A percentile compares a stretch with the other conserved stretches of the same genome.
phyloP scores from a whole-genome alignment of 2,113 vertebrate species.

The Pica pica region DNA sequence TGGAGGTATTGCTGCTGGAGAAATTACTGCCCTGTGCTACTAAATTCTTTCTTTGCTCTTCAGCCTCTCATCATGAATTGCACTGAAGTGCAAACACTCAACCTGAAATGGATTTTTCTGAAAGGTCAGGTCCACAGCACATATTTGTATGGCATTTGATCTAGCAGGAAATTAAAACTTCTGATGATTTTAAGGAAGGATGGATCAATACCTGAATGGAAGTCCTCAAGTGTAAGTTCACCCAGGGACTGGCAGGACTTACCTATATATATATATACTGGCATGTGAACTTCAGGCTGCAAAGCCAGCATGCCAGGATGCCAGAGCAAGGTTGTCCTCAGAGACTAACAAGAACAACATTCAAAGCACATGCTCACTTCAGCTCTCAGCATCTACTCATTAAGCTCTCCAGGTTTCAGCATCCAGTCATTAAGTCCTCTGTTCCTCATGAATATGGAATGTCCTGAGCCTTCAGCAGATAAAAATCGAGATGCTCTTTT shows the following conservation, averaged over 20 bases:
- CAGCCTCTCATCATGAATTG: background rate
- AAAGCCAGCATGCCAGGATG: background rate
- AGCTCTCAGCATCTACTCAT: slow-evolving; percentile 12
- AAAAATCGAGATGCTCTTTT: background rate
- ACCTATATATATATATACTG: background rate
- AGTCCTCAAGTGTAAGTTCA: background rate
- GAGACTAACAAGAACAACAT: background rate
- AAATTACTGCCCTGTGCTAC: background rate
- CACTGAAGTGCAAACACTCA: background rate
- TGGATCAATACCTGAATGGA: background rate
- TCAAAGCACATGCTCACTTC: background rate
- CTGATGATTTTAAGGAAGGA: background rate
- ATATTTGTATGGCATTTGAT: background rate
- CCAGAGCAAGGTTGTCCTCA: background rate
- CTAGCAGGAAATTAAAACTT: background rate
- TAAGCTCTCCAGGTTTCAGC: background rate
- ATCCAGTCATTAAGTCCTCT: background rate
- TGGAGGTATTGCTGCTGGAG: background rate
- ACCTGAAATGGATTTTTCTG: background rate
- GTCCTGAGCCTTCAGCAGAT: background rate
- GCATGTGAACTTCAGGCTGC: background rate
- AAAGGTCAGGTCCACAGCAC: slow-evolving; percentile 6
- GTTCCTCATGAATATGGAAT: background rate
- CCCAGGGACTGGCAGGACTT: background rate
- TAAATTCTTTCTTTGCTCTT: background rate